Base-by-base conservation (phyloP, 2,888 invertebrate species). In the Calliopum simillimum region DNA sequence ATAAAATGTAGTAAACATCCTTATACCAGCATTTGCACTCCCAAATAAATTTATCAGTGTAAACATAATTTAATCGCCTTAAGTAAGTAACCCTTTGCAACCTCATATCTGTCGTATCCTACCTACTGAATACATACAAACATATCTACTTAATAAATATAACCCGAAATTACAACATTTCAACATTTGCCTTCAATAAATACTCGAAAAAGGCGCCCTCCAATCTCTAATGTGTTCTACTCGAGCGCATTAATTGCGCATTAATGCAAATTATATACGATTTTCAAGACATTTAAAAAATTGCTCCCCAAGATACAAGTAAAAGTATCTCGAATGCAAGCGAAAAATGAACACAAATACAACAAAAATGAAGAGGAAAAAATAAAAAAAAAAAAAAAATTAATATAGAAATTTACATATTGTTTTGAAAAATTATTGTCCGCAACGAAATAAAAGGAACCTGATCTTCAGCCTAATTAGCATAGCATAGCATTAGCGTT, bases 191-290 rank as follows among this genome's bases (percentile, higher is more conserved):
- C 51, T 51, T 51, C 19, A 51, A 53, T 64, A 33, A 51, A 64
- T 43, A n/a, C n/a, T n/a, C n/a, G n/a, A n/a, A n/a, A 53, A 64
- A 64, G 51, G 51, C 3, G 33, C 64, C 19, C 25, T 43, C 21
- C n/a, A 23, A 56, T 46, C 56, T 66, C 19, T 23, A 58, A 66
- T 43, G 46, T 66, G 66, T 66, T 66, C 66, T 66, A 44, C 66
- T 56, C 66, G 66, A 66, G 58, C 47, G 66, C 66, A 66, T 66
- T 66, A 56, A 66, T 66, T 66, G 66, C 66, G 56, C 66, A 56
- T 66, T 66, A 56, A 66, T 66, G 66, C 46, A 66, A 66, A 66
- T 66, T 58, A 46, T 53, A 55, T 43, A 43, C 66, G 66, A 46
- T 66, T 33, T 66, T 33, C 56, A 66, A 56, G 56, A 66, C 46